A percentile compares a stretch with the other conserved stretches of the same genome.
Conservation (phyloP, 2,888 invertebrate genomes). For the Monochamus alternatus region DNA sequence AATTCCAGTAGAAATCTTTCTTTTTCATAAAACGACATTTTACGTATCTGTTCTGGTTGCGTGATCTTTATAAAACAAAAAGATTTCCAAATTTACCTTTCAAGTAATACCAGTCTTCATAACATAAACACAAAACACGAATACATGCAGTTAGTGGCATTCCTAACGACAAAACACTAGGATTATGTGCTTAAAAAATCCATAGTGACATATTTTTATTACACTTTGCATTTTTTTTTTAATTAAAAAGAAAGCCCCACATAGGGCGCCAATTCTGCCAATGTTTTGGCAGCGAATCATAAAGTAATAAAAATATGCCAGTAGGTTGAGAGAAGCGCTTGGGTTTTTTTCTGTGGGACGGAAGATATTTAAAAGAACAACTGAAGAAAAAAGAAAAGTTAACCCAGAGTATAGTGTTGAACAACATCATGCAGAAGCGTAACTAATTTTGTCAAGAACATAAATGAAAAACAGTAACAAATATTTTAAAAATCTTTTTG, state of each 20-base stretch:
- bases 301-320: constrained; percentile 22
- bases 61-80: constrained; percentile 11
- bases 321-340: constrained; percentile 8
- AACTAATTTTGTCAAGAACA: constrained; percentile 46
- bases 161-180: constrained; percentile 46
- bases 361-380: constrained; percentile 58
- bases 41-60: background rate
- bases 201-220: constrained; percentile 47
- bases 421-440: constrained; percentile 46
- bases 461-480: constrained; percentile 44
- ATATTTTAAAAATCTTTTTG: constrained; percentile 29
- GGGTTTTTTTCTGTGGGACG: constrained; percentile 56
- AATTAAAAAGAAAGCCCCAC: background rate
- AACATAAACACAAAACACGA: constrained; percentile 52
- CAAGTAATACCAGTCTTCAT: constrained; percentile 54
- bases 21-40: constrained; percentile 10
- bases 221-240: background rate
- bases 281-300: background rate
- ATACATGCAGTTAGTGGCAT: constrained; percentile 54
- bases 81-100: constrained; percentile 53
- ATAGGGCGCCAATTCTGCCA: background rate
- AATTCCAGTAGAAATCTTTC: constrained; percentile 35
- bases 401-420: constrained; percentile 40
- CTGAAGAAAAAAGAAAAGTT: constrained; percentile 46
- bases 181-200: constrained; percentile 35